A percentile compares a stretch with the other conserved stretches of the same genome.
phyloP scores from a whole-genome alignment of 2,888 invertebrate genomes.

The Agrenia bidenticulata region DNA sequence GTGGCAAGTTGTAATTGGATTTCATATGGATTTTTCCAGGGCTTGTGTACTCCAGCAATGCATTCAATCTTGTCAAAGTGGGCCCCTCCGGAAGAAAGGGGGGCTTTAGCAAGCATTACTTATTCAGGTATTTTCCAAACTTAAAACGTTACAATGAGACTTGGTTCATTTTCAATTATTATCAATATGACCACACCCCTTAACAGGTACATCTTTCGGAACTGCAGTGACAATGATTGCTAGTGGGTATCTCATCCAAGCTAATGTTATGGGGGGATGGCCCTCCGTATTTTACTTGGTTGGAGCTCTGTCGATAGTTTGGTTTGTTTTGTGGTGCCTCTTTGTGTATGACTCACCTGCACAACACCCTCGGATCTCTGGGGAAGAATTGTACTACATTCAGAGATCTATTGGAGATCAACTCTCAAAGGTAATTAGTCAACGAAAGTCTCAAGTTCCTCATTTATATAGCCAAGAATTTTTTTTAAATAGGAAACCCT shows the following conservation, averaged over 20 bases:
- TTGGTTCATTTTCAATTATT: background rate
- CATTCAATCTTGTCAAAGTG: conserved; percentile 54
- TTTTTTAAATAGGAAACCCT: conserved; percentile 63
- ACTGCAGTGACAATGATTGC: conserved; percentile 82
- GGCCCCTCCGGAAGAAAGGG: conserved; percentile 54
- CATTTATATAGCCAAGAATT: no score
- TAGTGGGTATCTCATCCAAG: conserved; percentile 78
- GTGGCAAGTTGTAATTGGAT: background rate
- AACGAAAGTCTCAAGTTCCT: conserved; percentile 1
- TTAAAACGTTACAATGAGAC: background rate
- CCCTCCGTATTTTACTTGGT: conserved; percentile 84
- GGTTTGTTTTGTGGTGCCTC: conserved; percentile 78
- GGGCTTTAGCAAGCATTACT: conserved; percentile 53
- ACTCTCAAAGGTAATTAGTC: conserved; percentile 33
- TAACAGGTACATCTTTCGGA: conserved; percentile 82
- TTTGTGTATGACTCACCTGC: conserved; percentile 74
- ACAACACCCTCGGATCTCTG: conserved; percentile 72
- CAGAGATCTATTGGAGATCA: conserved; percentile 46
- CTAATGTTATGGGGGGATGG: conserved; percentile 76
- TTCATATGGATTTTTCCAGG: conserved; percentile 58
- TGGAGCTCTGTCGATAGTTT: conserved; percentile 73
- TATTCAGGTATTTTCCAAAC: conserved; percentile 50
- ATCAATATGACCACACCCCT: background rate
- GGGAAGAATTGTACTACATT: conserved; percentile 68
- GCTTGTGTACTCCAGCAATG: conserved; percentile 60